Base-by-base conservation (phyloP, 2,113 vertebrate species). In the Sprattus sprattus region DNA sequence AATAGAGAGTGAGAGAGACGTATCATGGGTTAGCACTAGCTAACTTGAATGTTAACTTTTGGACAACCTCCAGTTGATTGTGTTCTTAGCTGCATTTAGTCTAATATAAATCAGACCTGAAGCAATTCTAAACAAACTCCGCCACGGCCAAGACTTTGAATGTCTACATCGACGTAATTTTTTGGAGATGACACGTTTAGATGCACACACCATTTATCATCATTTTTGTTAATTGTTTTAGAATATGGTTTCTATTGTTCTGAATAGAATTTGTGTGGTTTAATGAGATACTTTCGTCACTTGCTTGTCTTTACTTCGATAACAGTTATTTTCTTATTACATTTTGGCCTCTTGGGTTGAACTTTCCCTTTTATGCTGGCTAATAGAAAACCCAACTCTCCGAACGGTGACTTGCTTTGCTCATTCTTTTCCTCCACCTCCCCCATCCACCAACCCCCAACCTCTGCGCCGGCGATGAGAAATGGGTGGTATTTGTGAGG, bases 401-500 rank as follows among this genome's bases (percentile, higher is more conserved):
- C 87, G 89, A 91, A 87, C 92, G 88, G 92, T 94, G 93, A 94
- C 92, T 95, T 94, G 93, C 92, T 94, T 91, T 93, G 93, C 91
- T 91, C 81, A 86, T 85, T 83, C 83, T 85, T 52, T 47, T 82
- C 50, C 82, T 90, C 93, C 92, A 90, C 92, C 92, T 91, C 90
- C 93, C 93, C 93, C 92, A 93, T 89, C 91, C 89, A 90, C 92
- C 93, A 94, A 93, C 93, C 92, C 92, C 93, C 93, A 91, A 90
- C 90, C 92, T 92, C 89, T 86, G 91, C 93, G 93, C 91, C 90
- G 92, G 91, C 92, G 88, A 88, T 91, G 90, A 94, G 92, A 94
- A 93, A 93, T 94, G 94, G 93, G 90, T 93, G 94, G 93, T 92
- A 92, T 94, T 94, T 93, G 91, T 89, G 90, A 93, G 89, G 91